These are phyloP conservation scores for Nematopogon swammerdamellus DNA, from an alignment of 2,888 invertebrate species.

Conservation along the genomic window DNA sequence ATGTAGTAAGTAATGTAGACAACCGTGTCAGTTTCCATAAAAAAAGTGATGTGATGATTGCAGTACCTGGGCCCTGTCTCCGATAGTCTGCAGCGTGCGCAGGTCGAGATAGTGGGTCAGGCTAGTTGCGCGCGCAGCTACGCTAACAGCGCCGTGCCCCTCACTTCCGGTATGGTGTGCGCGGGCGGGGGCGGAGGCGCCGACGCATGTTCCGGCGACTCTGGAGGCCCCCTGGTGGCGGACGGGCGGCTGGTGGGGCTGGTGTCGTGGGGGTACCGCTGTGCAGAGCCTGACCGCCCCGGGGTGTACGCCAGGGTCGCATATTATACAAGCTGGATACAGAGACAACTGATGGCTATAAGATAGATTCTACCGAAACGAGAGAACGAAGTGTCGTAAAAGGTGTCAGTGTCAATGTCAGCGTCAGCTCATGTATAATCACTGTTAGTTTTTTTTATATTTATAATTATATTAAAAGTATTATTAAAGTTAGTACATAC, in stretches of 20 bases:
- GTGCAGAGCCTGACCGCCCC: conserved; percentile 47
- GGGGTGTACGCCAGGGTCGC: conserved; percentile 57
- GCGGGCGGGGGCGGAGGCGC: conserved; percentile 29
- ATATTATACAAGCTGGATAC: conserved; percentile 31
- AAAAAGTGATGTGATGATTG: too few relatives aligned
- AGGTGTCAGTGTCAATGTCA: too few relatives aligned
- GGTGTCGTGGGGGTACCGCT: conserved; percentile 58
- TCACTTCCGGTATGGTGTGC: conserved; percentile 41
- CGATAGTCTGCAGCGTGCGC: conserved; percentile 28
- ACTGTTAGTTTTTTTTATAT: too few relatives aligned
- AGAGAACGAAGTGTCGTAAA: too few relatives aligned
- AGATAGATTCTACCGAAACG: too few relatives aligned
- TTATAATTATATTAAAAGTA: too few relatives aligned
- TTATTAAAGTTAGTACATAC: too few relatives aligned
- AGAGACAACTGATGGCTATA: neutral
- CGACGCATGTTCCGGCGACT: conserved; percentile 55
- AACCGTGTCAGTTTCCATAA: too few relatives aligned
- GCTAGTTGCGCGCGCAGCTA: conserved; percentile 32
- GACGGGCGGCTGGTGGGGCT: conserved; percentile 43
- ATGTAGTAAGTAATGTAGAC: too few relatives aligned
- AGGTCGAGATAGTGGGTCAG: conserved; percentile 35
- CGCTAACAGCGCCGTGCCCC: conserved; percentile 19
- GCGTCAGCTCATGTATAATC: too few relatives aligned
- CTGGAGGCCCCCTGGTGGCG: conserved; percentile 58
- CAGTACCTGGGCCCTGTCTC: conserved; percentile 34